These are phyloP conservation scores for Alexandromys fortis DNA, from an alignment of 2,113 vertebrate species.

Conservation along the genomic window DNA sequence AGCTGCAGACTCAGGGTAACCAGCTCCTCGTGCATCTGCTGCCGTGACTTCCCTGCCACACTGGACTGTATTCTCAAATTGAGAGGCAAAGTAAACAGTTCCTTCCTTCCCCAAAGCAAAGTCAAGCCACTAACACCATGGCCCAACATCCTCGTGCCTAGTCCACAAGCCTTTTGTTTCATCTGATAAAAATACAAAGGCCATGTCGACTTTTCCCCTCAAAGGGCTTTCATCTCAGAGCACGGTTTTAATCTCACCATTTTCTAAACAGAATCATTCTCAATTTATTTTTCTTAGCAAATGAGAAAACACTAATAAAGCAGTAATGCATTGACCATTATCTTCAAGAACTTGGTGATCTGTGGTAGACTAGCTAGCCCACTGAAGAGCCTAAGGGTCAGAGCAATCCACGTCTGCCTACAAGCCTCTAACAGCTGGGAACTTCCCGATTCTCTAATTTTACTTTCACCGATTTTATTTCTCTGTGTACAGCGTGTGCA, in stretches of 20 bases:
- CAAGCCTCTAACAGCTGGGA: not conserved
- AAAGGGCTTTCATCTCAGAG: not conserved
- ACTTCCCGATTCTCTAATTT: not conserved
- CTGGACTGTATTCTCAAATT: not conserved
- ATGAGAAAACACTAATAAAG: slow-evolving; percentile 17
- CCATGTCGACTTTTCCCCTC: not conserved
- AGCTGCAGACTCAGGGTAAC: not conserved
- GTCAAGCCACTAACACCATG: not conserved
- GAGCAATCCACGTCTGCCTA: not conserved
- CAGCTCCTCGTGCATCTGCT: not conserved
- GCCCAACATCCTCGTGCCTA: not conserved
- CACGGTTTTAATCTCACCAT: not conserved
- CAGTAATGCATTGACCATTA: not conserved
- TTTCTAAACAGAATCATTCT: slow-evolving; percentile 14
- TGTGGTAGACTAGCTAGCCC: slow-evolving; percentile 4
- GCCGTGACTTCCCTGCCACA: not conserved
- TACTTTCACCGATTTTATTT: not conserved
- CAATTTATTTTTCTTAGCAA: slow-evolving; percentile 44
- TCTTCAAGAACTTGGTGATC: not conserved
- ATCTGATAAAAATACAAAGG: not conserved
- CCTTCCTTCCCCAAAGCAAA: not conserved
- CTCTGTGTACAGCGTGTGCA: not conserved
- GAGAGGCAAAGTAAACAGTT: not conserved
- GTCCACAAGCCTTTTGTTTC: not conserved
- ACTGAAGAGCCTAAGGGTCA: not conserved